phyloP scores from a whole-genome alignment of 2,113 vertebrate genomes.

The Zosterops pallidus region DNA sequence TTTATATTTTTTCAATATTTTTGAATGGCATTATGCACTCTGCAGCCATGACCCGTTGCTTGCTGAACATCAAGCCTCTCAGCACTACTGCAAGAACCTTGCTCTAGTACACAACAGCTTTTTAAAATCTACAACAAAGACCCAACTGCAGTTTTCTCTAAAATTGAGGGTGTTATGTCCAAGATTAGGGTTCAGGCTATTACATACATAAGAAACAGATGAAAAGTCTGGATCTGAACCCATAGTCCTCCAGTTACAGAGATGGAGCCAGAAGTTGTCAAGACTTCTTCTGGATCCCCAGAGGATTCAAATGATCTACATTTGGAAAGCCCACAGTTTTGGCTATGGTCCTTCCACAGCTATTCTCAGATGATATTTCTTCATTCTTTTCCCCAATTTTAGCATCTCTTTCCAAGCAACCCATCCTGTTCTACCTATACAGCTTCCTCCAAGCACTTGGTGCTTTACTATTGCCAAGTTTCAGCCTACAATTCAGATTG shows the following conservation, averaged over 20 bases:
- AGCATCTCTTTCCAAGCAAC: constrained; percentile 11
- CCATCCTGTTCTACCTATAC: background rate
- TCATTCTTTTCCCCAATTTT: background rate
- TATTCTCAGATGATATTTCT: constrained; percentile 39
- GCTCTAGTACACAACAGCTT: background rate
- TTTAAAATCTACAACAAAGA: background rate
- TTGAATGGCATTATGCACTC: background rate
- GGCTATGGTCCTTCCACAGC: background rate
- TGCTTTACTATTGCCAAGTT: background rate
- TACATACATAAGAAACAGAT: constrained; percentile 37
- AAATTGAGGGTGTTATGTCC: constrained; percentile 1
- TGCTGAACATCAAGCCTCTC: background rate
- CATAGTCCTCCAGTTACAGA: background rate
- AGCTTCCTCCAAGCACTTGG: background rate
- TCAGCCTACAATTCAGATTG: background rate
- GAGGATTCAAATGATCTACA: background rate
- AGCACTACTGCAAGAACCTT: background rate
- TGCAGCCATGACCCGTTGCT: background rate
- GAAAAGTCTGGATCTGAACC: constrained; percentile 39
- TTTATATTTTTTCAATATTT: background rate
- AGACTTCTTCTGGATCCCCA: background rate
- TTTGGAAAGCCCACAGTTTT: constrained; percentile 14
- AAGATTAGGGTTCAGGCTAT: constrained; percentile 37
- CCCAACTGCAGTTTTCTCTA: background rate
- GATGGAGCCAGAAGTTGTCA: background rate